These are phyloP conservation scores for Florisuga fusca DNA, from an alignment of 2,797 vertebrate species.

Conservation along the genomic window DNA sequence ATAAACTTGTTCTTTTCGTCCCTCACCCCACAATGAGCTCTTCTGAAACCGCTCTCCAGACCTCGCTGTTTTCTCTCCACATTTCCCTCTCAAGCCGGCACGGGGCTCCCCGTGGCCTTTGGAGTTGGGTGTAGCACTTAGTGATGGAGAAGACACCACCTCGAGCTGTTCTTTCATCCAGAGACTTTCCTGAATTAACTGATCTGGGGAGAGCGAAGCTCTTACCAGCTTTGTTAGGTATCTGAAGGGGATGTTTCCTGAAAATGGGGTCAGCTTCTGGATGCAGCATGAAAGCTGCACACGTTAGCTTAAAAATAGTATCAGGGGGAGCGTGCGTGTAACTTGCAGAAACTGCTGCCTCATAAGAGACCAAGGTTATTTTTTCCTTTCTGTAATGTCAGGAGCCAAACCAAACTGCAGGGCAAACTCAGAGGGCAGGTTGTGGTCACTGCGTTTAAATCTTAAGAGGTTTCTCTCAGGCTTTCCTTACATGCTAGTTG, in stretches of 20 bases:
- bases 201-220: neutral
- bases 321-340: neutral
- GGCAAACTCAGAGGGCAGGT: neutral
- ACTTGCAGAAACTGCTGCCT: neutral
- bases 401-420: too few species aligned
- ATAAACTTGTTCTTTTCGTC: too few species aligned
- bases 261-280: neutral
- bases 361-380: neutral
- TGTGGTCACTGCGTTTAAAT: fast-evolving
- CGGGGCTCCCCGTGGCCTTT: too few species aligned
- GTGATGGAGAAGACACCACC: fast-evolving
- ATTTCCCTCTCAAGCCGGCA: fast-evolving
- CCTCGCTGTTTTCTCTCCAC: neutral
- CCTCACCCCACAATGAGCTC: neutral
- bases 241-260: neutral
- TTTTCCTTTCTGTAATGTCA: neutral
- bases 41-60: neutral
- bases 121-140: neutral
- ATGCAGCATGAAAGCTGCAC: neutral
- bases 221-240: neutral
- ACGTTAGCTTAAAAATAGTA: neutral
- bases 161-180: neutral
- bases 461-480: neutral
- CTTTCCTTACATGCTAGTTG: neutral
- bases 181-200: neutral